Percentiles rank a stretch among this genome's conserved stretches.
Evolutionary conservation across 2,113 vertebrate species (phyloP).

Genomic region (Strix uralensis): DNA sequence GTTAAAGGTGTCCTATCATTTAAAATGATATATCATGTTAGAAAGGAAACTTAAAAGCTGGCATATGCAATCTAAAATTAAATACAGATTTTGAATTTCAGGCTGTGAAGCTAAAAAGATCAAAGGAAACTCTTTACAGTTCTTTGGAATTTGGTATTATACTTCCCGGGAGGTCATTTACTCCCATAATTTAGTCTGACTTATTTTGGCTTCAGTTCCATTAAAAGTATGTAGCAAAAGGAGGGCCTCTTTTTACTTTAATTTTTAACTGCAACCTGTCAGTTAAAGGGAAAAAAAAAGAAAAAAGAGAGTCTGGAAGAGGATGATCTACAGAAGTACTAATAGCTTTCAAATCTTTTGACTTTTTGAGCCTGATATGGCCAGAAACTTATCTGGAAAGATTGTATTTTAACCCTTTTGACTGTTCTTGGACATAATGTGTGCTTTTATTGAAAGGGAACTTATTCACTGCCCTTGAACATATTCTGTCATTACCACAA

Average conservation of each 20-base stretch:
- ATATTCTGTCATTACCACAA: neutral
- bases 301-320: slow-evolving; percentile 71
- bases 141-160: slow-evolving; percentile 82
- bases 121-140: slow-evolving; percentile 79
- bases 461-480: slow-evolving; percentile 39
- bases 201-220: slow-evolving; percentile 83
- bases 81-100: slow-evolving; percentile 83
- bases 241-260: slow-evolving; percentile 74
- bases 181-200: slow-evolving; percentile 84
- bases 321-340: slow-evolving; percentile 74
- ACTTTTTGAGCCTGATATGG: slow-evolving; percentile 71
- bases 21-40: slow-evolving; percentile 79
- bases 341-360: slow-evolving; percentile 80
- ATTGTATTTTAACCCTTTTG: slow-evolving; percentile 74
- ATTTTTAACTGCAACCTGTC: slow-evolving; percentile 79
- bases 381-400: slow-evolving; percentile 66
- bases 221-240: slow-evolving; percentile 78
- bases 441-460: slow-evolving; percentile 46
- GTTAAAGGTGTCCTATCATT: slow-evolving; percentile 77
- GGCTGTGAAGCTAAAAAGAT: slow-evolving; percentile 79
- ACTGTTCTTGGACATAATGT: slow-evolving; percentile 44
- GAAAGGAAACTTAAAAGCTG: slow-evolving; percentile 79
- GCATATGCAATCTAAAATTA: slow-evolving; percentile 81
- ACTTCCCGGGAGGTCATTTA: slow-evolving; percentile 80
- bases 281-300: slow-evolving; percentile 58